A percentile compares a stretch with the other conserved stretches of the same genome.
These are phyloP conservation scores for Chrysomela aeneicollis DNA, from an alignment of 2,888 invertebrate genomes.

Conservation along the genomic window DNA sequence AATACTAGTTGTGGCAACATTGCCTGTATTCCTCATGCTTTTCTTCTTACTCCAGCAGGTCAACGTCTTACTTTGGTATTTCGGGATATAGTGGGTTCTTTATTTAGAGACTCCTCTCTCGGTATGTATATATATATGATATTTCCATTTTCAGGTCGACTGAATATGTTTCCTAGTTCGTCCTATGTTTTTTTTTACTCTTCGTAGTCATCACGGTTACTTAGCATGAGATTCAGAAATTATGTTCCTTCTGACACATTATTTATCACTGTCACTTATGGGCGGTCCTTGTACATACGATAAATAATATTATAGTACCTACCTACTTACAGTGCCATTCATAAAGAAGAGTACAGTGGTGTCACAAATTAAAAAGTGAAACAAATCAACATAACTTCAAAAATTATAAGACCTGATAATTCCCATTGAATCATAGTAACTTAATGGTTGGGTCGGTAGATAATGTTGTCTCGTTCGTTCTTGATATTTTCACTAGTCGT, in stretches of 20 bases:
- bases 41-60: constrained; percentile 5
- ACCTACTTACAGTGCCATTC: background rate
- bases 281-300: background rate
- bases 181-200: background rate
- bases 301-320: too few species aligned
- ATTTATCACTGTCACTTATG: background rate
- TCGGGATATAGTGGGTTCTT: constrained; percentile 11
- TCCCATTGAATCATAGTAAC: too few species aligned
- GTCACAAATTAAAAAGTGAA: too few species aligned
- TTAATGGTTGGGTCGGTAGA: too few species aligned
- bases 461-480: too few species aligned
- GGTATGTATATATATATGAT: background rate
- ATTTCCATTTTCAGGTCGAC: background rate
- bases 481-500: too few species aligned
- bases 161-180: constrained; percentile 3
- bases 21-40: background rate
- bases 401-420: too few species aligned
- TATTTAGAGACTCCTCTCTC: background rate
- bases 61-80: constrained; percentile 17
- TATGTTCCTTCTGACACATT: constrained; percentile 2
- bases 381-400: too few species aligned
- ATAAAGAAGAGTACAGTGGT: too few species aligned
- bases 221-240: background rate
- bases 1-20: constrained; percentile 17
- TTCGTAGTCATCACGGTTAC: background rate